Evolutionary conservation across 1,140 invertebrate genomes (phyloP), one percentile per base, ranked within the genome.

Genomic region (Streblospio benedicti): DNA sequence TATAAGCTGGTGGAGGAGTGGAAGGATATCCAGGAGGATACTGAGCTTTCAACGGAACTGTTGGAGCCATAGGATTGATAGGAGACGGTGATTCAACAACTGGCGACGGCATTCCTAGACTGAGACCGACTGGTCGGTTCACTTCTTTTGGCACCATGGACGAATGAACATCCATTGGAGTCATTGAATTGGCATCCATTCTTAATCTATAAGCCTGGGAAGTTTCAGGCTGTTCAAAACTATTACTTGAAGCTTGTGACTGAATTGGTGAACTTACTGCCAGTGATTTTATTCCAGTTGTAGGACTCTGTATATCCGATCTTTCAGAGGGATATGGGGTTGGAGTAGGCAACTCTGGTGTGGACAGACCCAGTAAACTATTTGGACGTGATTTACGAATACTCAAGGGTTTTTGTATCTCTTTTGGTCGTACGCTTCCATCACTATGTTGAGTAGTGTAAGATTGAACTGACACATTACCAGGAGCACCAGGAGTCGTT

Each of bases 361-460:
- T 71, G 14, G 70, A 71, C 38, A 71, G 63, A 2, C 70, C 70
- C 2, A 69, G 45, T 16, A 70, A 60, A 58, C 67, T 71, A 50
- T 62, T 70, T 30, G 70, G 70, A 1, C 70, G 63, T 33, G 60
- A 59, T 5, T 41, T 41, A 25, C 30, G 30, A 18, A 23, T 6
- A 20, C 31, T 38, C 2, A 30, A 23, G 53, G 14, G 6, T n/a
- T n/a, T n/a, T 38, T 38, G 35, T 9, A n/a, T 25, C 33, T 52
- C 50, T 31, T 52, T 52, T 6, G 50, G 50, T 52, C 50, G 27
- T 5, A 38, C 49, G 57, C 61, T 56, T 64, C 66, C 38, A 9
- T 9, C n/a, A 9, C 35, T n/a, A 9, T 38, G 9, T 9, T n/a
- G 35, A 9, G n/a, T 38, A 9, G n/a, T 38, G 9, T 38, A 9